These are phyloP conservation scores for Romanogobio albipinnatus DNA, from an alignment of 2,113 vertebrate species.

Conservation along the genomic window DNA sequence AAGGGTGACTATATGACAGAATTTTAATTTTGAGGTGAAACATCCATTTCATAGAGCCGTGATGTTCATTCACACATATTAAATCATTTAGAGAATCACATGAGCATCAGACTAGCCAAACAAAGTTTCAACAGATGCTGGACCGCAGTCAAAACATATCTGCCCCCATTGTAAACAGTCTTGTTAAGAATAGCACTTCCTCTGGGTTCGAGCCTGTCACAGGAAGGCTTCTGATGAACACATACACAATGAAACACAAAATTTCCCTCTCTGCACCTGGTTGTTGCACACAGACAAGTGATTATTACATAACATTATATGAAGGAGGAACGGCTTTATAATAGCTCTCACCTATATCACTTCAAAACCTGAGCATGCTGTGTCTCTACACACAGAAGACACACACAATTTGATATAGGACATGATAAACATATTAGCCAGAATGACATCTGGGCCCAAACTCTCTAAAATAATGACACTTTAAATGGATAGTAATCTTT, in stretches of 20 bases:
- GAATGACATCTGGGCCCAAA: background rate
- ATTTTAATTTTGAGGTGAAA: background rate
- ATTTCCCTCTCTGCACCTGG: constrained; percentile 40
- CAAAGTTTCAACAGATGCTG: constrained; percentile 11
- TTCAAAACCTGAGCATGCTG: background rate
- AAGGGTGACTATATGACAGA: background rate
- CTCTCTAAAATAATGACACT: background rate
- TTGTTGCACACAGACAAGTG: background rate
- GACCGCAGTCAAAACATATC: constrained; percentile 47
- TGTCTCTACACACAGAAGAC: background rate
- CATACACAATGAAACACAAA: constrained; percentile 48
- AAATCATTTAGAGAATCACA: constrained; percentile 12
- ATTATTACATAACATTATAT: background rate
- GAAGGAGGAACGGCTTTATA: background rate
- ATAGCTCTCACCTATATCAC: background rate
- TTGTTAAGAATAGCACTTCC: constrained; percentile 54
- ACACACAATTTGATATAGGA: background rate
- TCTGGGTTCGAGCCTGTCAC: constrained; percentile 18
- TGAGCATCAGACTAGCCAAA: background rate
- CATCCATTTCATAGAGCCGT: background rate
- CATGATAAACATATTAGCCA: background rate
- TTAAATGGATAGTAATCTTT: background rate
- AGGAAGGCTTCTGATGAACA: constrained; percentile 49
- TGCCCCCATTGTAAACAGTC: constrained; percentile 30
- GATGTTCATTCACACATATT: background rate